Evolutionary conservation across 2,113 vertebrate genomes (phyloP).

Genomic region (Laticauda colubrina): DNA sequence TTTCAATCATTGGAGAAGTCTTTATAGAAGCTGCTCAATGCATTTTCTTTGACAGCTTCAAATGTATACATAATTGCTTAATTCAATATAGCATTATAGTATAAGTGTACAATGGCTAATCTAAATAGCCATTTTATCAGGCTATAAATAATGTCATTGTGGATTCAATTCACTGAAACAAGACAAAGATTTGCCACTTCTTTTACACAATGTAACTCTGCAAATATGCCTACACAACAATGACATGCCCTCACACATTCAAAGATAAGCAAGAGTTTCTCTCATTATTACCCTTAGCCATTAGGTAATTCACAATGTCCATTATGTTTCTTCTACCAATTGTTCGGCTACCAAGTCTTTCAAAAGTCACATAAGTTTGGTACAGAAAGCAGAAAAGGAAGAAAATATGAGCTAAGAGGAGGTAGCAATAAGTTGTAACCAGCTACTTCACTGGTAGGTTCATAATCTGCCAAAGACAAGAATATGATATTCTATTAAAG

Average conservation of each 20-base stretch:
- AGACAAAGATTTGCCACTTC: slow-evolving; percentile 33
- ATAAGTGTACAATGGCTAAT: slow-evolving; percentile 41
- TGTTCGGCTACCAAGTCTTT: not conserved
- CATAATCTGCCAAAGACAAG: not conserved
- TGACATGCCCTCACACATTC: slow-evolving; percentile 27
- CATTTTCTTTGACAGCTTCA: not conserved
- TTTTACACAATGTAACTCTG: slow-evolving; percentile 64
- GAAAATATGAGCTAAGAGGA: not conserved
- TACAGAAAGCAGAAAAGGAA: slow-evolving; percentile 3
- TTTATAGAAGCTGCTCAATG: not conserved
- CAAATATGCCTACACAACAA: slow-evolving; percentile 50
- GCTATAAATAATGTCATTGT: slow-evolving; percentile 42
- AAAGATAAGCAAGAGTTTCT: slow-evolving; percentile 23
- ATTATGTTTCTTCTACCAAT: not conserved
- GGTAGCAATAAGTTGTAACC: not conserved
- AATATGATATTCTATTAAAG: not conserved
- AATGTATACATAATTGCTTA: not conserved
- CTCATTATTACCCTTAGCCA: slow-evolving; percentile 29
- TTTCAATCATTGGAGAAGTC: not conserved
- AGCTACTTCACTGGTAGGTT: not conserved
- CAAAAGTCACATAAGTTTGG: not conserved
- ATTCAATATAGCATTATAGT: slow-evolving; percentile 22
- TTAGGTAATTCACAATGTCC: slow-evolving; percentile 1
- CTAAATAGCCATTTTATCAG: slow-evolving; percentile 28
- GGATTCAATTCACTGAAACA: slow-evolving; percentile 35